A percentile compares a stretch with the other conserved stretches of the same genome.
phyloP scores from a whole-genome alignment of 2,888 invertebrate genomes.

The Dicyrtoma fusca region DNA sequence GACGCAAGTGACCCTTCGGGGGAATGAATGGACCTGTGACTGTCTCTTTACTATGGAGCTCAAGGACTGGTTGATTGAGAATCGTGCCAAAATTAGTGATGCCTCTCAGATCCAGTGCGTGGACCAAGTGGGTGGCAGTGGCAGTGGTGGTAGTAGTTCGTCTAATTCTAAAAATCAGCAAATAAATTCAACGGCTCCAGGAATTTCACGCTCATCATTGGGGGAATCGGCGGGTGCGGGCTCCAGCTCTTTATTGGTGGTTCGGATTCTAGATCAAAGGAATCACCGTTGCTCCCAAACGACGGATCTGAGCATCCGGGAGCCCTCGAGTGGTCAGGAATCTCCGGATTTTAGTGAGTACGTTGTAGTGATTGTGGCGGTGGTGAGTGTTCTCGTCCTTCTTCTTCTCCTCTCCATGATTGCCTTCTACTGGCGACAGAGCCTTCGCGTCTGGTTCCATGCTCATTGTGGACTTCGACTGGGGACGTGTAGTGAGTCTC shows the following conservation, averaged over 20 bases:
- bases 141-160: neutral
- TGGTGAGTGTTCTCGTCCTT: slow-evolving; percentile 70
- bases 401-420: slow-evolving; percentile 70
- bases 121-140: slow-evolving; percentile 56
- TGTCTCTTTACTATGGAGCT: slow-evolving; percentile 77
- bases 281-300: slow-evolving; percentile 50
- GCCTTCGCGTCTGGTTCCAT: slow-evolving; percentile 80
- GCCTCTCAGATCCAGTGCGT: slow-evolving; percentile 70
- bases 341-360: slow-evolving; percentile 60
- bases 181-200: slow-evolving; percentile 63
- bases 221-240: slow-evolving; percentile 42
- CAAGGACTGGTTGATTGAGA: slow-evolving; percentile 74
- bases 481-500: slow-evolving; percentile 69
- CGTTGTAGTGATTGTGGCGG: slow-evolving; percentile 72
- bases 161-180: neutral
- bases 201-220: slow-evolving; percentile 65
- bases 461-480: slow-evolving; percentile 78
- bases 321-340: slow-evolving; percentile 40
- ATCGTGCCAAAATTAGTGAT: slow-evolving; percentile 69
- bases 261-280: slow-evolving; percentile 50
- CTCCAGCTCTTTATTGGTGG: slow-evolving; percentile 41
- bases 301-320: slow-evolving; percentile 53
- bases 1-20: slow-evolving; percentile 55
- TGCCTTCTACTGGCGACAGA: slow-evolving; percentile 76
- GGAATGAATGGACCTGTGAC: slow-evolving; percentile 81